A percentile compares a stretch with the other conserved stretches of the same genome.
These are phyloP conservation scores for Microcebus jonahi DNA, from an alignment of 2,113 vertebrate species.

Conservation along the genomic window DNA sequence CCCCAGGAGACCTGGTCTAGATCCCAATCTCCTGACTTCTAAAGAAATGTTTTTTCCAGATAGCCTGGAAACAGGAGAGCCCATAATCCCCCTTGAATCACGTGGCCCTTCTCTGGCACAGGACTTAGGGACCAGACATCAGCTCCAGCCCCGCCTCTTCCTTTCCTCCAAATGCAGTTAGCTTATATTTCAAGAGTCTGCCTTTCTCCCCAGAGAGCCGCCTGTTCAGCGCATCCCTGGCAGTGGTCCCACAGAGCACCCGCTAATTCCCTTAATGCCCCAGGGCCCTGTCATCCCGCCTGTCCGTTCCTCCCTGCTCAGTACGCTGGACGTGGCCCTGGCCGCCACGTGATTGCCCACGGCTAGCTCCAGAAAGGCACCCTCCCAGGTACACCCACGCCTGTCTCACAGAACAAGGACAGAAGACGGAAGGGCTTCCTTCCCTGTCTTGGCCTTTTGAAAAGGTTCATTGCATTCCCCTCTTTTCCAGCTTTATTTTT, in stretches of 20 bases:
- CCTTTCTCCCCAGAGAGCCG: background rate
- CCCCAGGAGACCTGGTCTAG: background rate
- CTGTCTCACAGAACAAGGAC: background rate
- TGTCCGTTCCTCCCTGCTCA: background rate
- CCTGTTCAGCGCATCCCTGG: background rate
- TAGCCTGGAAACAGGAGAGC: background rate
- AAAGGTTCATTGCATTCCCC: background rate
- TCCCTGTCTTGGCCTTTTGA: background rate
- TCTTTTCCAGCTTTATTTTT: background rate
- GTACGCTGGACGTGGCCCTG: background rate
- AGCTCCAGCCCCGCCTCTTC: background rate
- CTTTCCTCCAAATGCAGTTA: background rate
- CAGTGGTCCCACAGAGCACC: background rate
- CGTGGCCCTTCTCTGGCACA: background rate
- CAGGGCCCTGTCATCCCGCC: background rate
- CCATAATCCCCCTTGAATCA: background rate
- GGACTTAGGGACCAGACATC: background rate
- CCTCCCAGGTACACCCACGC: background rate
- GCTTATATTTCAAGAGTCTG: background rate
- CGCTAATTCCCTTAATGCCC: background rate
- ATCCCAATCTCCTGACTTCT: background rate
- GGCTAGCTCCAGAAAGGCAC: background rate
- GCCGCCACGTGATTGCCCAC: background rate
- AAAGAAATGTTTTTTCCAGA: conserved; percentile 10
- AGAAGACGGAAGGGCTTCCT: background rate